These are phyloP conservation scores for Petrocephalus sullivani DNA, from an alignment of 2,797 vertebrate genomes.

Conservation along the genomic window DNA sequence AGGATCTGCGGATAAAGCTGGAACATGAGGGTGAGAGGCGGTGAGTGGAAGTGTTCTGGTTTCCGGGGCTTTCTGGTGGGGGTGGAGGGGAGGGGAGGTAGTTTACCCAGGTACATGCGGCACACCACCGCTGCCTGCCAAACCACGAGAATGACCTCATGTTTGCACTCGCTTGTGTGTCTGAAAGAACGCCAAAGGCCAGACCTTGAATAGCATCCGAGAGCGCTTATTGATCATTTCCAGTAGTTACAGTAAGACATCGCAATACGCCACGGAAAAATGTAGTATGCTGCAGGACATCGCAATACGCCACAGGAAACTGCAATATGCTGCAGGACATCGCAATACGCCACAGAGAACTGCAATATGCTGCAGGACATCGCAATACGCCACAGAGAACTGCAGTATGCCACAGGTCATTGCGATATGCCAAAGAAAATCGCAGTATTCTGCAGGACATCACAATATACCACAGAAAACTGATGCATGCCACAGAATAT, in stretches of 20 bases:
- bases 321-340: not conserved
- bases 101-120: not conserved
- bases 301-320: not conserved
- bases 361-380: not conserved
- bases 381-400: not conserved
- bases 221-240: too few relatives aligned
- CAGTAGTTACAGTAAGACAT: not conserved
- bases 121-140: not conserved
- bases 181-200: not conserved
- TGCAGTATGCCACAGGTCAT: not conserved
- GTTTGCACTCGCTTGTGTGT: conserved; percentile 23
- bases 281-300: not conserved
- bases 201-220: not conserved
- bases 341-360: not conserved
- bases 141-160: conserved; percentile 32
- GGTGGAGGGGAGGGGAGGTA: not conserved
- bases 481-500: not conserved
- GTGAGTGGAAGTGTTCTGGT: conserved; percentile 59
- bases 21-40: conserved; percentile 91
- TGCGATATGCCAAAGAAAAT: not conserved
- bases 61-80: not conserved
- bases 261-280: not conserved
- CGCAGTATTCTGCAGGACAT: not conserved
- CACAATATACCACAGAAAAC: not conserved
- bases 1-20: conserved; percentile 89